Base-by-base conservation (phyloP, 2,888 invertebrate genomes). In the Rotaria socialis region DNA sequence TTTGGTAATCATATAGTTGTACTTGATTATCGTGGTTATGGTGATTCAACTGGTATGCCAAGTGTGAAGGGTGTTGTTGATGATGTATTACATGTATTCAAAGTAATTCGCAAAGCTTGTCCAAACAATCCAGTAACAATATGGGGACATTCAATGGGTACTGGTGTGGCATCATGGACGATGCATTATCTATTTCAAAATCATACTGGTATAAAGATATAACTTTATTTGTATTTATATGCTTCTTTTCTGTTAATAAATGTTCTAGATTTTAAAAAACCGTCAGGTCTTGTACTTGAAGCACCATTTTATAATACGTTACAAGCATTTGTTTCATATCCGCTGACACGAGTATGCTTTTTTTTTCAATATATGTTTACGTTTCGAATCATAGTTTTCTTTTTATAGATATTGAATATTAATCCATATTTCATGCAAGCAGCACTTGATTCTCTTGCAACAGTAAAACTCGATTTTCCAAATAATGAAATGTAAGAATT, bases 301-400 rank as follows among this genome's bases (percentile, higher is more conserved):
- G 86, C 86, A 2, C 86, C 86, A 55, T 86, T 86, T 86, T 85
- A 55, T n/a, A 85, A 86, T 60, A 86, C 85, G 47, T 56, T 85
- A 8, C 85, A 86, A 85, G 86, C 75, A 35, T 80, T 80, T 47
- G 47, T 47, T 11, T 80, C 80, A 24, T 80, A 80, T n/a, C 80
- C 80, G 47, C 2, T 80, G 11, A 47, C 80, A 47, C 43, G 80
- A 80, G 80, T 80, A 80, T 22, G 11, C 47, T 43, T 22, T 14
- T 47, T 3, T n/a, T 35, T 35, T 2, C 35, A 35, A 35, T 35
- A 35, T 35, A 35, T 35, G 1, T 14, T 8, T 19, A 22, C 24
- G 5, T 5, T 58, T 41, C 3, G 10, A 22, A 22, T 43, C 19
- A 43, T 75, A 22, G n/a, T 10, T 19, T 41, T 41, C 22, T 2